Conservation (phyloP, 2,113 vertebrate species). For the Campylorhamphus procurvoides region DNA sequence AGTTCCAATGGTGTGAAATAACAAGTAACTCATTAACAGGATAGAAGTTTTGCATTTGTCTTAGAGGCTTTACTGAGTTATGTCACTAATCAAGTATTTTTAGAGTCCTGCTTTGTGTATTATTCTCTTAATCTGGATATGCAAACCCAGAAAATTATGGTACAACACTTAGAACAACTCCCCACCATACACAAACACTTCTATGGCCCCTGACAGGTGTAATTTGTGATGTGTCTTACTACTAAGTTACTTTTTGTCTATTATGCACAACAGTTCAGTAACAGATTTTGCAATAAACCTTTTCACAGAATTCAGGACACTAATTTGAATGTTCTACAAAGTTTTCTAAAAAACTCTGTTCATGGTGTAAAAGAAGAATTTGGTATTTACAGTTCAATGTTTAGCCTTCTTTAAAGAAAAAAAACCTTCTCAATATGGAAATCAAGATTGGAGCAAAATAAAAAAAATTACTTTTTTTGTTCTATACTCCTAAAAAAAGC, state of each 20-base stretch:
- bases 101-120: neutral
- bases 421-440: neutral
- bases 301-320: neutral
- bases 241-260: neutral
- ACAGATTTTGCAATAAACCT: neutral
- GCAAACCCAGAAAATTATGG: neutral
- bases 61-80: neutral
- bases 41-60: neutral
- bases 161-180: neutral
- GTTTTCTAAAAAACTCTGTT: neutral
- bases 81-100: neutral
- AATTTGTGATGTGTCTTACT: neutral
- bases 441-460: neutral
- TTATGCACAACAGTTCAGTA: neutral
- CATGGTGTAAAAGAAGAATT: neutral
- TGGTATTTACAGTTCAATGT: neutral
- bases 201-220: neutral
- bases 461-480: neutral
- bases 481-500: neutral
- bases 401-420: neutral
- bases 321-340: neutral
- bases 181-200: neutral
- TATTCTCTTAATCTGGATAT: neutral
- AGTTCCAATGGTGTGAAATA: neutral
- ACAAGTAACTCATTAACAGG: neutral